phyloP scores from a whole-genome alignment of 2,113 vertebrate genomes.

The Bubo bubo region DNA sequence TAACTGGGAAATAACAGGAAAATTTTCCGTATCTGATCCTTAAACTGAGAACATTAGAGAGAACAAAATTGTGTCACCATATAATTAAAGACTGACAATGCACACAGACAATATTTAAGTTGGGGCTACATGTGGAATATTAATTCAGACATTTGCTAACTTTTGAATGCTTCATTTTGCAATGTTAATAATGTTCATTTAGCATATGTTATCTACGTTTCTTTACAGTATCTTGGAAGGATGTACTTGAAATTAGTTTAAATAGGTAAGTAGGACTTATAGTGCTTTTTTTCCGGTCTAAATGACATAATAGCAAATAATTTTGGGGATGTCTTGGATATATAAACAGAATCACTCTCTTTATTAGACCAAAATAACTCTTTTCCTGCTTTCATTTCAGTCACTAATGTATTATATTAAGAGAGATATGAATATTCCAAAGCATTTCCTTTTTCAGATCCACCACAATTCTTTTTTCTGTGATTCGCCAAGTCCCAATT shows the following conservation, averaged over 20 bases:
- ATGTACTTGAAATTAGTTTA: background rate
- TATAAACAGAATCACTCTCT: background rate
- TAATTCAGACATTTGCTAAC: background rate
- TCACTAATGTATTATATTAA: background rate
- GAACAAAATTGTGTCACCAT: background rate
- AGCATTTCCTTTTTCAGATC: background rate
- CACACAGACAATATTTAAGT: background rate
- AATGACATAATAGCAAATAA: background rate
- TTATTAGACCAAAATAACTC: background rate
- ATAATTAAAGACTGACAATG: background rate
- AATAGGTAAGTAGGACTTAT: background rate
- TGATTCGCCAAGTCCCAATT: background rate
- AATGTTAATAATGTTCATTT: background rate
- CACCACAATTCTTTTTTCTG: background rate
- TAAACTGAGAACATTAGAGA: background rate
- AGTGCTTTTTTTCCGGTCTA: background rate
- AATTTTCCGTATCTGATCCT: background rate
- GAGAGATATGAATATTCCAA: background rate
- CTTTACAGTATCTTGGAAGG: background rate
- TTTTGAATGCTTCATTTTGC: background rate
- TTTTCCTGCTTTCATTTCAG: background rate
- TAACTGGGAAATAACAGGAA: background rate
- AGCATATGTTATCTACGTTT: background rate
- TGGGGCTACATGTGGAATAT: background rate
- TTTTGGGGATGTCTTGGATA: background rate